Conservation (phyloP, 2,888 invertebrate genomes). For the Xestoiulus laeticollis region DNA sequence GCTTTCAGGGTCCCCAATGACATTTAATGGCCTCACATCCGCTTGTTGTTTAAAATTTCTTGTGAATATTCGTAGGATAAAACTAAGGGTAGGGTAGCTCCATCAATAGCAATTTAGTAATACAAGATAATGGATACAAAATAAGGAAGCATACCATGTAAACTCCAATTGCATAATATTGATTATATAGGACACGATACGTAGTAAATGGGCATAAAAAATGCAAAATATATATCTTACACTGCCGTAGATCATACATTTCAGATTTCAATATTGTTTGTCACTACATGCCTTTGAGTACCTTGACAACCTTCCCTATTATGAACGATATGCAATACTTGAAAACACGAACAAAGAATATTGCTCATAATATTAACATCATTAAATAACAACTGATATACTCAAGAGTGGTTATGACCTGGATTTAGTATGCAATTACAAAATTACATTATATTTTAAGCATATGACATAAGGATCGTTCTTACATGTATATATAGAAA, state of each 20-base stretch:
- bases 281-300: not conserved
- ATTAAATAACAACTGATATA: too few species aligned
- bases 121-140: not conserved
- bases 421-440: too few species aligned
- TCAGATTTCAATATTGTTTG: not conserved
- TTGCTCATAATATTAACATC: too few species aligned
- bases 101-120: slow-evolving; percentile 18
- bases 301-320: too few species aligned
- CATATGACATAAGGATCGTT: not conserved
- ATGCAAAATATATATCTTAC: too few species aligned
- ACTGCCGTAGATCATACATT: not conserved
- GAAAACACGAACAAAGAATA: too few species aligned
- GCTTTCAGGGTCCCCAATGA: slow-evolving; percentile 9
- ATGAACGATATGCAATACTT: too few species aligned
- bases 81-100: not conserved
- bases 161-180: not conserved
- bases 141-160: not conserved
- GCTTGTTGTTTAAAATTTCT: not conserved
- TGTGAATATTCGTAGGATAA: not conserved
- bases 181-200: not conserved
- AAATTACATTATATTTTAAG: too few species aligned
- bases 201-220: not conserved
- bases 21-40: slow-evolving; percentile 26
- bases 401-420: too few species aligned
- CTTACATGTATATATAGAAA: too few species aligned